Conservation (phyloP, 1,140 invertebrate genomes). For the Bicyclus anynana region DNA sequence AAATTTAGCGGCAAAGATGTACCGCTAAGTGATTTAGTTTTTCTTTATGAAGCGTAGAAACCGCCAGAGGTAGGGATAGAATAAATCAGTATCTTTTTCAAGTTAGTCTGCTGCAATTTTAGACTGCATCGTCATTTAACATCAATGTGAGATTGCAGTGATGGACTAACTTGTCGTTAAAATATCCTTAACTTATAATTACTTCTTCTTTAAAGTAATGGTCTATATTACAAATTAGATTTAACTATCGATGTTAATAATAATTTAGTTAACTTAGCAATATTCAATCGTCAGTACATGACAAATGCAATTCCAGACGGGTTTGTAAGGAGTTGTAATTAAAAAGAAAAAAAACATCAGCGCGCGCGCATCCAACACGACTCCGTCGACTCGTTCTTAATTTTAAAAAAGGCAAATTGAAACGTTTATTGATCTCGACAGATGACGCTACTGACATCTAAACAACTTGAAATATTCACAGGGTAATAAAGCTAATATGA, state of each 20-base stretch:
- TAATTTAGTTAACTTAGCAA: too few species aligned
- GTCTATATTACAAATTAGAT: not conserved
- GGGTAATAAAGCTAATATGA: not conserved
- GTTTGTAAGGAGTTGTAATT: constrained; percentile 3
- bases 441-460: constrained; percentile 37
- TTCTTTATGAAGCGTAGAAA: too few species aligned
- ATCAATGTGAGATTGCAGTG: too few species aligned
- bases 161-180: too few species aligned
- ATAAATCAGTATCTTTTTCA: too few species aligned
- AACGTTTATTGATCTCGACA: constrained; percentile 44
- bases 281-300: constrained; percentile 16
- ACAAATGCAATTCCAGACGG: constrained; percentile 15
- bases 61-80: too few species aligned
- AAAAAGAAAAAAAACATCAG: constrained; percentile 7
- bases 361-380: constrained; percentile 18
- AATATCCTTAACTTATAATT: too few species aligned
- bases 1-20: too few species aligned
- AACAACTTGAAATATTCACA: constrained; percentile 3
- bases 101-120: too few species aligned
- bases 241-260: too few species aligned
- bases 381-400: constrained; percentile 18
- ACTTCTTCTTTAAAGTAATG: not conserved
- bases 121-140: too few species aligned
- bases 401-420: constrained; percentile 31
- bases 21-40: too few species aligned